These are phyloP conservation scores for Dromaius novaehollandiae DNA, from an alignment of 2,113 vertebrate genomes.

Conservation along the genomic window DNA sequence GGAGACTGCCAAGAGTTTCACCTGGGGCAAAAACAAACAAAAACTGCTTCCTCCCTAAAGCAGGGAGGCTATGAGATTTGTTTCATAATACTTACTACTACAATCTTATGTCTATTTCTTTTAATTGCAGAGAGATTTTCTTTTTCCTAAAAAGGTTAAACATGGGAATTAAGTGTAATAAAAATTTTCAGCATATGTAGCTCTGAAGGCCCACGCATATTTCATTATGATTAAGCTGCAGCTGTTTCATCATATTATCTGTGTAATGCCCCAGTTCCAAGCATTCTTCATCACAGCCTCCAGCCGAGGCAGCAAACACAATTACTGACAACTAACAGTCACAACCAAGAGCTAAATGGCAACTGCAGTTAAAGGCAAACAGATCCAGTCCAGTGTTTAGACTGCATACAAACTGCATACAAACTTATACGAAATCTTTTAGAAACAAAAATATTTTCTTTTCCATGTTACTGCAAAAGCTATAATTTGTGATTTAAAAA, in stretches of 20 bases:
- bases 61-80: background rate
- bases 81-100: background rate
- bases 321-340: slow-evolving; percentile 48
- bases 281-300: slow-evolving; percentile 35
- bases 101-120: background rate
- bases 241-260: slow-evolving; percentile 50
- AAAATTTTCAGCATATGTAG: slow-evolving; percentile 29
- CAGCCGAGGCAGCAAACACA: slow-evolving; percentile 28
- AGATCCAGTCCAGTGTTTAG: background rate
- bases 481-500: background rate
- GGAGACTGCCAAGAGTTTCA: background rate
- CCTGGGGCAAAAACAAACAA: slow-evolving; percentile 18
- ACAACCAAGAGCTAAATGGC: slow-evolving; percentile 10
- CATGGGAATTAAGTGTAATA: slow-evolving; percentile 31
- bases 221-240: slow-evolving; percentile 42
- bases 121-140: background rate
- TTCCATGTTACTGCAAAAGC: background rate
- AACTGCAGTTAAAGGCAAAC: slow-evolving; percentile 1
- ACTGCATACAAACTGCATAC: background rate
- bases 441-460: background rate
- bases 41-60: background rate
- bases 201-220: slow-evolving; percentile 9
- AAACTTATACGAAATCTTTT: background rate
- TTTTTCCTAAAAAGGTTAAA: slow-evolving; percentile 24
- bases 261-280: slow-evolving; percentile 50